Evolutionary conservation across 2,888 invertebrate genomes (phyloP), one percentile per base, ranked within the genome.

Genomic region (Drosophila melanosoma): DNA sequence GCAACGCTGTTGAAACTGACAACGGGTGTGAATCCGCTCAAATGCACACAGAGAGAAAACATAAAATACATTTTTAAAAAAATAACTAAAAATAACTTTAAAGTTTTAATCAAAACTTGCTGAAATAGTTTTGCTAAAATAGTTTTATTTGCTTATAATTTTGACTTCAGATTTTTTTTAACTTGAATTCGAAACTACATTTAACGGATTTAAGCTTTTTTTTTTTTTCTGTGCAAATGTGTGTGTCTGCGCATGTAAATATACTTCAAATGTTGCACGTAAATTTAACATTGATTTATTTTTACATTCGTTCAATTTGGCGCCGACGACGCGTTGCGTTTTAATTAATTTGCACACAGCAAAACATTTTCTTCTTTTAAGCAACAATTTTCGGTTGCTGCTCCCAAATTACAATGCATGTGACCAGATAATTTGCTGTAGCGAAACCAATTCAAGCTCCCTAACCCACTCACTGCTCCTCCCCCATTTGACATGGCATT

Each of bases 1-100:
- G 88, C 90, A 87, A 79, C 79, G 68, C 74, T 69, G 74, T 69
- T 56, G 12, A 67, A 72, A 64, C 74, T 76, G 71, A 56, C 69
- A 49, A 69, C 74, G 73, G 32, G 67, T 79, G 70, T 63, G 70
- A 81, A 62, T 56, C 54, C 65, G 60, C 52, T 59, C 70, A 57
- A 76, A 69, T 20, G n/a, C 26, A 54, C 54, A 36, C 17, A 38
- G 17, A n/a, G 17, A 54, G 8, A 45, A 45, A 36, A 54, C 3
- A 23, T 7, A 7, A 53, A 35, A 12, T 52, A 5, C 10, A 35
- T 52, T 52, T 8, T 0, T 10, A 17, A 11, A 48, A 35, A 6
- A 2, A 11, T 12, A 2, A 7, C 15, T 2, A 11, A 6, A 33
- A 1, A 15, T 1, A 32, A 11, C 20, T 5, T 7, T 45, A 10